These are phyloP conservation scores for Drosophila formosana DNA, from an alignment of 2,888 invertebrate species.

Conservation along the genomic window DNA sequence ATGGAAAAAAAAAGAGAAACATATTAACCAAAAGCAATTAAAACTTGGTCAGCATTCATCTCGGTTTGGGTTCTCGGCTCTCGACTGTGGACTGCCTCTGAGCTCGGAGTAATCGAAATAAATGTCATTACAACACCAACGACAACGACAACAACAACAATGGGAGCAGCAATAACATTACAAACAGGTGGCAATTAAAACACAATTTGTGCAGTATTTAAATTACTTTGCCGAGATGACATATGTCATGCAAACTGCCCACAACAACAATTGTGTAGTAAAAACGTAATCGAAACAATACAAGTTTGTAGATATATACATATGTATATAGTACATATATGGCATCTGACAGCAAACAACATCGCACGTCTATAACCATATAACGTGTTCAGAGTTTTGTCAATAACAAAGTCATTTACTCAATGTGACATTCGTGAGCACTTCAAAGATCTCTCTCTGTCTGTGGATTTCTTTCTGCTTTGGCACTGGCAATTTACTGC, in stretches of 20 bases:
- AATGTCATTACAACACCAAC: conserved; percentile 46
- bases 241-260: conserved; percentile 62
- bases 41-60: conserved; percentile 45
- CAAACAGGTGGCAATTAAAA: conserved; percentile 60
- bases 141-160: conserved; percentile 24
- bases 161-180: conserved; percentile 20
- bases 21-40: conserved; percentile 49
- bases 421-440: conserved; percentile 46
- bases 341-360: neutral
- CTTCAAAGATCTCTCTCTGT: conserved; percentile 14
- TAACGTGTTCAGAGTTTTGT: conserved; percentile 29
- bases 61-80: conserved; percentile 18
- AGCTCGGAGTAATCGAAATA: conserved; percentile 47
- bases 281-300: conserved; percentile 29
- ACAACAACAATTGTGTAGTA: conserved; percentile 30
- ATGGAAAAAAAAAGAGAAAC: conserved; percentile 2
- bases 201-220: conserved; percentile 61
- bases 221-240: conserved; percentile 60
- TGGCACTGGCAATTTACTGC: neutral
- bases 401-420: conserved; percentile 49
- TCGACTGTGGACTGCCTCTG: conserved; percentile 2
- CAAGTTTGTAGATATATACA: conserved; percentile 17
- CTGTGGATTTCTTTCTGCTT: conserved; percentile 7
- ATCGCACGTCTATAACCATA: neutral
- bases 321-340: no score